A percentile compares a stretch with the other conserved stretches of the same genome.
These are phyloP conservation scores for Urechis unicinctus DNA, from an alignment of 2,888 invertebrate genomes.

Conservation along the genomic window DNA sequence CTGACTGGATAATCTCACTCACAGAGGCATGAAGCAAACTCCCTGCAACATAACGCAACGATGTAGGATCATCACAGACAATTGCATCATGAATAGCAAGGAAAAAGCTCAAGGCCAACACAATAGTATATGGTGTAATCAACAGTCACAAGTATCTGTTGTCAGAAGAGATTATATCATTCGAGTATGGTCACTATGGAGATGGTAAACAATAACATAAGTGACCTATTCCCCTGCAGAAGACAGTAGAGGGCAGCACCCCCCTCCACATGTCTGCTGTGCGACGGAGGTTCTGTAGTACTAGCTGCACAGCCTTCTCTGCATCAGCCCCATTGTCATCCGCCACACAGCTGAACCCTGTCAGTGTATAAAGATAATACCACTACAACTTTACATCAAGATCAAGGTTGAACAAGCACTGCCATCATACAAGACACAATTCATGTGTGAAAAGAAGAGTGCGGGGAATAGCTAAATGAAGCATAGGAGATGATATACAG, in stretches of 20 bases:
- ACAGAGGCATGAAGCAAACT: slow-evolving; percentile 15
- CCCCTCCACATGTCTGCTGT: slow-evolving; percentile 14
- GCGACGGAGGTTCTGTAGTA: slow-evolving; percentile 14
- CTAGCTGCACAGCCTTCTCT: slow-evolving; percentile 8
- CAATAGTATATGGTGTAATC: too few relatives aligned
- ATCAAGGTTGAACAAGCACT: neutral
- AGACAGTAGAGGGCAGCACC: slow-evolving; percentile 17
- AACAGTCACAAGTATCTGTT: too few relatives aligned
- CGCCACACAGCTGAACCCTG: slow-evolving; percentile 21
- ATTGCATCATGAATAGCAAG: too few relatives aligned
- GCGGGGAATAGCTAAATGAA: too few relatives aligned
- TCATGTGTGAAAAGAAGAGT: too few relatives aligned
- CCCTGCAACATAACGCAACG: slow-evolving; percentile 9
- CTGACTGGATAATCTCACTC: slow-evolving; percentile 15
- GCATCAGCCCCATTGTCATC: slow-evolving; percentile 18
- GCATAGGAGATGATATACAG: too few relatives aligned
- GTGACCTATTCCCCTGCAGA: slow-evolving; percentile 20
- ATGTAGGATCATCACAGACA: neutral
- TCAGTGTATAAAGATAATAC: neutral
- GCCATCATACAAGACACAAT: too few relatives aligned
- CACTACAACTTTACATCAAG: neutral
- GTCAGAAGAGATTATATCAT: neutral
- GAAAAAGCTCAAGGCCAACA: too few relatives aligned
- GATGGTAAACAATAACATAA: too few relatives aligned
- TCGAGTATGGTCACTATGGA: too few relatives aligned